phyloP scores from a whole-genome alignment of 1,140 invertebrate species.

The Aphaenogaster ashmeadi region DNA sequence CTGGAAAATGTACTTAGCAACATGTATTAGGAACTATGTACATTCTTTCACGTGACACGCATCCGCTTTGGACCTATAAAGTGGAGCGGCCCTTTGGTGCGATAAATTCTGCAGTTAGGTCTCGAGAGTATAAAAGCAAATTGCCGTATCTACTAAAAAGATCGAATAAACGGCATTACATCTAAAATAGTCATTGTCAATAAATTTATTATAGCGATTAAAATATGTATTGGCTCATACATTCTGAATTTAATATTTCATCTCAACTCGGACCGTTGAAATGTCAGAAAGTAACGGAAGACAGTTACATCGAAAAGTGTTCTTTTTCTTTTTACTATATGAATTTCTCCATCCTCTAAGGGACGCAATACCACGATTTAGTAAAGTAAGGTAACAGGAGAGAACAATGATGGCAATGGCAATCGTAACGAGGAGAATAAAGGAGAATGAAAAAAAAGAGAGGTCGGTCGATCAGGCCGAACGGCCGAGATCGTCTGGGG shows the following conservation, averaged over 20 bases:
- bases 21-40: slow-evolving; percentile 42
- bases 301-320: neutral
- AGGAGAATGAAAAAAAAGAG: neutral
- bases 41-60: slow-evolving; percentile 21
- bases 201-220: neutral
- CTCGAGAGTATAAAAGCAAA: slow-evolving; percentile 9
- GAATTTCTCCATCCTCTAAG: no score
- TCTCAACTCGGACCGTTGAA: neutral
- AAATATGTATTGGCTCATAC: neutral
- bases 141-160: neutral
- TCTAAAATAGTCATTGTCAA: neutral
- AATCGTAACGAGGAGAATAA: slow-evolving; percentile 8
- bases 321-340: neutral
- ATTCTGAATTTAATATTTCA: neutral
- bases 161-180: neutral
- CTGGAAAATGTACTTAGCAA: slow-evolving; percentile 49
- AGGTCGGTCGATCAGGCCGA: slow-evolving; percentile 10
- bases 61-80: slow-evolving; percentile 33
- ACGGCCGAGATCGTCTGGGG: slow-evolving; percentile 21
- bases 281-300: neutral
- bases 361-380: neutral
- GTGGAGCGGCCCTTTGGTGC: slow-evolving; percentile 42
- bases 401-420: neutral
- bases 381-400: slow-evolving; percentile 8
- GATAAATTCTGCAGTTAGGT: slow-evolving; percentile 52